Conservation (phyloP, 2,113 vertebrate species). For the pig (Sus scrofa) region T2T-Sscrofa CM000813.6:96672001-96672500, state of each 20-base stretch:
- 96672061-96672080: neutral
- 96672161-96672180: neutral
- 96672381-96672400: neutral
- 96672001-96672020: neutral
- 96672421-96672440: neutral
- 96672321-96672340: neutral
- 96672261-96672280: neutral
- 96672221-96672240: neutral
- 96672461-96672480: neutral
- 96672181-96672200: neutral
- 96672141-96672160: neutral
- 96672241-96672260: neutral
- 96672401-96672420: neutral
- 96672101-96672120: neutral
- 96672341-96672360: neutral
- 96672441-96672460: neutral
- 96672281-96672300: neutral
- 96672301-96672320: neutral
- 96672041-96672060: neutral
- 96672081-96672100: neutral
- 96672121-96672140: neutral
- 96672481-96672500: no score
- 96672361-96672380: neutral
- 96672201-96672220: rapidly evolving
- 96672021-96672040: neutral